Base-by-base conservation (phyloP, 1,140 invertebrate genomes). In the Bombyx mandarina region DNA sequence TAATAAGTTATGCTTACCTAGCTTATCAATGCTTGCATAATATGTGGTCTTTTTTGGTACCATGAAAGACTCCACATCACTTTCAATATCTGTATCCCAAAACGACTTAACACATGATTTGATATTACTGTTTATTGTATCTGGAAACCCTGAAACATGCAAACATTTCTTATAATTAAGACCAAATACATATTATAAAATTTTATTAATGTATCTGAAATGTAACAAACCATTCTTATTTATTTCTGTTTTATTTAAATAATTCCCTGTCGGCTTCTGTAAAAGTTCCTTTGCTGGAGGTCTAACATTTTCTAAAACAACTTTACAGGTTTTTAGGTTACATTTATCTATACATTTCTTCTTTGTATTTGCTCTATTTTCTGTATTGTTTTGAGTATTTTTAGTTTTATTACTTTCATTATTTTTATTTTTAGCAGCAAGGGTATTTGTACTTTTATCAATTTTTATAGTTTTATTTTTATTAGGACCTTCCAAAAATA, bases 401-500 rank as follows among this genome's bases (percentile, higher is more conserved):
- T 35, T 45, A 3, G 10, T 45, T 7, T n/a, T 43, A n/a, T 43
- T 44, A 9, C 42, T 12, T 8, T 10, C n/a, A n/a, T 44, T 35
- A 12, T 54, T 35, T 43, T 54, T 55, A 4, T 47, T 57, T 26
- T 60, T 56, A 8, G 48, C 35, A 62, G 56, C 58, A 6, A 3
- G 8, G 45, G 52, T 58, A 59, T 62, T 10, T 54, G 65, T 61
- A 55, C 47, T 62, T 55, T 61, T 64, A 45, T 58, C 12, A 9
- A 7, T 42, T 47, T 62, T 2, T 3, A 35, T 56, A 12, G 9
- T 42, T 42, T 62, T 55, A 54, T 63, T 61, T 22, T 60, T 46
- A 49, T 22, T 57, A 52, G 54, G 61, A 45, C 63, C 50, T 53
- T 46, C 42, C 55, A 59, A 61, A 61, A 81, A 81, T 73, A 79